A percentile compares a stretch with the other conserved stretches of the same genome.
Evolutionary conservation across 2,888 invertebrate genomes (phyloP).

Genomic region (Chrysolina americana): DNA sequence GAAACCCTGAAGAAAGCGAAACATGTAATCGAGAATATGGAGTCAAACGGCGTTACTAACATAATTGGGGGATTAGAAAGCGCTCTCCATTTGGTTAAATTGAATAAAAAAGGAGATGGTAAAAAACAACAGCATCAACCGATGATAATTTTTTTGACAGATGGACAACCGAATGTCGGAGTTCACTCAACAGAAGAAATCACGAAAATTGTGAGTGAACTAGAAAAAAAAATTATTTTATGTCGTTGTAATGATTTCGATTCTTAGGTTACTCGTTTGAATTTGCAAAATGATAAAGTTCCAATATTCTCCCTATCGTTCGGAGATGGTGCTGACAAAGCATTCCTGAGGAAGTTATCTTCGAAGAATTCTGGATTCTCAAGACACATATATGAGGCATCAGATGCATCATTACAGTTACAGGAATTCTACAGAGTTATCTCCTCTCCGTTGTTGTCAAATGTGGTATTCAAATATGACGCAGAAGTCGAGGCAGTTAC

Average conservation of each 20-base stretch:
- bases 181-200: neutral
- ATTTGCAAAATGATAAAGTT: conserved; percentile 46
- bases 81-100: neutral
- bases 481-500: conserved; percentile 73
- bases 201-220: neutral
- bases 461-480: conserved; percentile 76
- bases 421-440: conserved; percentile 78
- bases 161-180: conserved; percentile 74
- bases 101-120: neutral
- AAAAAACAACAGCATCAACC: conserved; percentile 60
- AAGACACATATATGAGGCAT: conserved; percentile 78
- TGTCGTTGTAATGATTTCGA: neutral
- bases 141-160: conserved; percentile 77
- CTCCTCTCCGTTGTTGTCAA: conserved; percentile 76
- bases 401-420: conserved; percentile 77
- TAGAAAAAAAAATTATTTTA: conserved; percentile 65
- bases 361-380: conserved; percentile 77
- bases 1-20: neutral
- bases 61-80: neutral
- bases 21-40: neutral
- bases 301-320: conserved; percentile 78
- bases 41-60: neutral
- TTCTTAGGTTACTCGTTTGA: conserved; percentile 64
- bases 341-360: conserved; percentile 76
- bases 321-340: conserved; percentile 77